These are phyloP conservation scores for Dynastes hyllus DNA, from an alignment of 2,888 invertebrate genomes.

Conservation along the genomic window DNA sequence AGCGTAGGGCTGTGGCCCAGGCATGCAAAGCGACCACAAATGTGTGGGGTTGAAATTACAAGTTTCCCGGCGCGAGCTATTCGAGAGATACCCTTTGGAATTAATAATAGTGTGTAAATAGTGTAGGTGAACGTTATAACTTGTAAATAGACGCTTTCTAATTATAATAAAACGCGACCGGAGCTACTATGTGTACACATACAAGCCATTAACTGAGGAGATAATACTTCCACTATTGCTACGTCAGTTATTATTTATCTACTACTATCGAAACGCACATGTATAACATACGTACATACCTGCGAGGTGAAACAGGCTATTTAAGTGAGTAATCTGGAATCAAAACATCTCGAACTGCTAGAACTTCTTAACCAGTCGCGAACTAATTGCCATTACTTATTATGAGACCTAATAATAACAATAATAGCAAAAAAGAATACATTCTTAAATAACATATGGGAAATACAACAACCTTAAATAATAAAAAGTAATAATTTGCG, in stretches of 20 bases:
- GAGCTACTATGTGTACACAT: slow-evolving; percentile 24
- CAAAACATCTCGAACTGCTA: too few relatives aligned
- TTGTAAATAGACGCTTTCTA: slow-evolving; percentile 52
- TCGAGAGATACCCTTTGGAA: slow-evolving; percentile 53
- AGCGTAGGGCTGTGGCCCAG: slow-evolving; percentile 44
- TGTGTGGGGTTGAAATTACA: slow-evolving; percentile 59
- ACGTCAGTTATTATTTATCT: slow-evolving; percentile 13
- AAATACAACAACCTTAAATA: too few relatives aligned
- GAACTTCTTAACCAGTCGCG: too few relatives aligned
- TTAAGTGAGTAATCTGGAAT: not conserved
- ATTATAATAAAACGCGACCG: slow-evolving; percentile 51
- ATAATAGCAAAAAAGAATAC: too few relatives aligned
- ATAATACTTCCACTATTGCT: slow-evolving; percentile 6
- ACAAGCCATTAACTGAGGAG: slow-evolving; percentile 8
- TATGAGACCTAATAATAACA: too few relatives aligned
- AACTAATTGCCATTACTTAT: too few relatives aligned
- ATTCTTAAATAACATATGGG: too few relatives aligned
- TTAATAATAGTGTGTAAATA: slow-evolving; percentile 61
- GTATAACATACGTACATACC: not conserved
- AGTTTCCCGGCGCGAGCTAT: slow-evolving; percentile 52
- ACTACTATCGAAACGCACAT: not conserved
- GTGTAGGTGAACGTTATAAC: slow-evolving; percentile 57
- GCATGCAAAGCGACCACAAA: slow-evolving; percentile 59
- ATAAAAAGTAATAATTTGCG: too few relatives aligned
- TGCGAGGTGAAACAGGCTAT: not conserved